A percentile compares a stretch with the other conserved stretches of the same genome.
Conservation (phyloP, 2,797 vertebrate genomes). For the Lindbergichthys nudifrons region DNA sequence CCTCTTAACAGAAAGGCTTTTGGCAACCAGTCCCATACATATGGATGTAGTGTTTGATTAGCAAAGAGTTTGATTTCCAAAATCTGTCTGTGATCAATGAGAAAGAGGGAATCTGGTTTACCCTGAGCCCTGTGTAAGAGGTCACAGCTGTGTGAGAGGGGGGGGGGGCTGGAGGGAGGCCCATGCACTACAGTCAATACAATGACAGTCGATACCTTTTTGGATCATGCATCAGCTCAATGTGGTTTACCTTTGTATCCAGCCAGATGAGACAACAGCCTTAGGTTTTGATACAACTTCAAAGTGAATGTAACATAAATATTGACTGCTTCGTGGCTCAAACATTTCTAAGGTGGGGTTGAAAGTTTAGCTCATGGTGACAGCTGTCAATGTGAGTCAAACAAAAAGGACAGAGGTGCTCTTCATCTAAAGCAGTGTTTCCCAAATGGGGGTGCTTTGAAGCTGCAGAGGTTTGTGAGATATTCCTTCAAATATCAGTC, state of each 20-base stretch:
- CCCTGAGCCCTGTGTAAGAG: conserved; percentile 58
- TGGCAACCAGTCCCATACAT: conserved; percentile 49
- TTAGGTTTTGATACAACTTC: conserved; percentile 7
- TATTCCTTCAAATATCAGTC: too few species aligned
- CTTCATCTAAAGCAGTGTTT: conserved; percentile 8
- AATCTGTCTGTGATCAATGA: conserved; percentile 13
- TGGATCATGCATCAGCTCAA: conserved; percentile 51
- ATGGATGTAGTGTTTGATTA: background rate
- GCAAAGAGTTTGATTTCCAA: conserved; percentile 1
- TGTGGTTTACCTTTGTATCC: conserved; percentile 27
- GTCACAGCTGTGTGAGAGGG: conserved; percentile 36
- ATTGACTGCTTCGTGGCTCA: conserved; percentile 42
- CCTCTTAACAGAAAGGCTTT: conserved; percentile 56
- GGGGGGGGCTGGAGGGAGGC: conserved; percentile 21
- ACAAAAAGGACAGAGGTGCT: conserved; percentile 13
- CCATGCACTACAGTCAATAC: conserved; percentile 59
- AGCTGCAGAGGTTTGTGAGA: too few species aligned
- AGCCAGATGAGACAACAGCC: conserved; percentile 1
- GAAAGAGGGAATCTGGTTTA: conserved; percentile 51
- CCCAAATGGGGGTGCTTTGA: too few species aligned
- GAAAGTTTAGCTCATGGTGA: conserved; percentile 36
- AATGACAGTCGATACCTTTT: conserved; percentile 40
- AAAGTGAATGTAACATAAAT: conserved; percentile 23
- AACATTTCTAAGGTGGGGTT: conserved; percentile 28
- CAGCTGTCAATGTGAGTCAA: conserved; percentile 11